Conservation (phyloP, 2,888 invertebrate species). For the Drosophila diplacantha region DNA sequence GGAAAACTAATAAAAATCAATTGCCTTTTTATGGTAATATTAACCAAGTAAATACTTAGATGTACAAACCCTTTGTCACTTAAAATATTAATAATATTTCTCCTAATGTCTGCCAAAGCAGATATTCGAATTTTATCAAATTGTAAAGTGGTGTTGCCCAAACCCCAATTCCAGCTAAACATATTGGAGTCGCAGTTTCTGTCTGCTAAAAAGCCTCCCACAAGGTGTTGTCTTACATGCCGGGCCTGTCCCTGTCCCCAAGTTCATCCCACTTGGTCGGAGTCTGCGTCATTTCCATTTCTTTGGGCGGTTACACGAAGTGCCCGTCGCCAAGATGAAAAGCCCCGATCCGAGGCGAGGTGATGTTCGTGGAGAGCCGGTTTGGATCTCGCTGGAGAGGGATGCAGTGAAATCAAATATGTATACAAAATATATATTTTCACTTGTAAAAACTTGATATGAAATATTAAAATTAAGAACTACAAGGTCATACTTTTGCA, state of each 20-base stretch:
- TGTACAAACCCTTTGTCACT: neutral
- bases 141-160: slow-evolving; percentile 1
- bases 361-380: slow-evolving; percentile 43
- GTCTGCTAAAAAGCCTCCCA: slow-evolving; percentile 12
- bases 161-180: neutral
- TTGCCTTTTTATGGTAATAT: neutral
- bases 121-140: neutral
- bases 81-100: too few relatives aligned
- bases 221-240: slow-evolving; percentile 16
- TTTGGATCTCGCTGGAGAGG: slow-evolving; percentile 24
- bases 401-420: neutral
- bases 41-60: neutral
- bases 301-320: slow-evolving; percentile 30
- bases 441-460: neutral
- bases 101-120: fast-evolving
- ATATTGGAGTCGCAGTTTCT: neutral
- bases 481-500: neutral
- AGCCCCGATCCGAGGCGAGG: slow-evolving; percentile 17
- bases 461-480: neutral
- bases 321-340: slow-evolving; percentile 32
- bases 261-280: slow-evolving; percentile 19
- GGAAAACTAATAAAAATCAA: neutral
- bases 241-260: slow-evolving; percentile 19
- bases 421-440: neutral
- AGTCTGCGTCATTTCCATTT: slow-evolving; percentile 39